A percentile compares a stretch with the other conserved stretches of the same genome.
These are phyloP conservation scores for Sclerurus mexicanus DNA, from an alignment of 2,113 vertebrate species.

Conservation along the genomic window DNA sequence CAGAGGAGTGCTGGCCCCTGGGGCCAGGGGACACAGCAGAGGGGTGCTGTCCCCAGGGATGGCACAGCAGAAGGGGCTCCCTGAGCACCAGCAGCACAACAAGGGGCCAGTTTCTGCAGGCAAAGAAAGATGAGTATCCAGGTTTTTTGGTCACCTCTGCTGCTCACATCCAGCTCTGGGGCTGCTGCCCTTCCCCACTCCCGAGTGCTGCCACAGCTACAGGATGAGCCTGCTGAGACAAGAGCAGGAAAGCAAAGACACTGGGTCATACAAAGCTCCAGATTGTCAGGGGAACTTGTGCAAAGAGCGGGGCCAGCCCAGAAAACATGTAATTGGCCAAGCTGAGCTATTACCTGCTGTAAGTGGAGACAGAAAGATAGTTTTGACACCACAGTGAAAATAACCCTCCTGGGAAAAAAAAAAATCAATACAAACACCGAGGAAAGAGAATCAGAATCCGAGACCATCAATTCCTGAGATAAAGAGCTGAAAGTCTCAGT, in stretches of 20 bases:
- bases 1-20: neutral
- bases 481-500: slow-evolving; percentile 45
- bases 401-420: slow-evolving; percentile 34
- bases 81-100: rapidly evolving
- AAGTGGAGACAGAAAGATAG: slow-evolving; percentile 32
- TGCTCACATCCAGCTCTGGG: neutral
- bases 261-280: neutral
- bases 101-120: neutral
- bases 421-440: slow-evolving; percentile 51
- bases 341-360: slow-evolving; percentile 54
- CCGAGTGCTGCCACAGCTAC: rapidly evolving
- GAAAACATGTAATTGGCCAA: neutral
- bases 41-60: rapidly evolving
- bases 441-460: slow-evolving; percentile 33
- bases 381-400: slow-evolving; percentile 59
- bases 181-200: neutral
- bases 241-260: neutral
- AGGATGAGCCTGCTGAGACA: neutral
- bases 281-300: neutral
- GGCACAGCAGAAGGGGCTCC: neutral
- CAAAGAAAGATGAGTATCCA: rapidly evolving
- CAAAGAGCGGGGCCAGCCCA: neutral
- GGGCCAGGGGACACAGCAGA: too few species aligned
- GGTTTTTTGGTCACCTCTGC: neutral
- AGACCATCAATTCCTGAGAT: slow-evolving; percentile 53